These are phyloP conservation scores for Zootoca vivipara DNA, from an alignment of 2,113 vertebrate species.

Conservation along the genomic window DNA sequence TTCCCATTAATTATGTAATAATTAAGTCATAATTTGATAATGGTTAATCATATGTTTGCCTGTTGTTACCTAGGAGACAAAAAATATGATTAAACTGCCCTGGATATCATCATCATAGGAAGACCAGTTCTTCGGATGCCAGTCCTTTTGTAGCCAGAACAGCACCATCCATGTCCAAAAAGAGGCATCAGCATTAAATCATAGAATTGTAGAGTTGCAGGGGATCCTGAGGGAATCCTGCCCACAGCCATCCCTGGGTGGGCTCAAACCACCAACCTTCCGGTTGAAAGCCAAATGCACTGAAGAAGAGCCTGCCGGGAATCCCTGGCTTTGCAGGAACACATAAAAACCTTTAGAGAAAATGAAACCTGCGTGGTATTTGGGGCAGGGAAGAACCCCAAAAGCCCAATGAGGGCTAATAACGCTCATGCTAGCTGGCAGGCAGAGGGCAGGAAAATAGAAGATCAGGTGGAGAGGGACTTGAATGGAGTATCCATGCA, in stretches of 20 bases:
- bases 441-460: not conserved
- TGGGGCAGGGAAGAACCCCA: not conserved
- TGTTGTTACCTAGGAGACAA: slow-evolving; percentile 6
- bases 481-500: not conserved
- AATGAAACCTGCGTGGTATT: no score
- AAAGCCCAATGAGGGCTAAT: not conserved
- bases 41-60: not conserved
- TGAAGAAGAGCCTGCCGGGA: not conserved
- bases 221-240: no score
- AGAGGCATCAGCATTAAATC: not conserved
- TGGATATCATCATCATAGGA: not conserved
- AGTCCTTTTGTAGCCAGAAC: not conserved
- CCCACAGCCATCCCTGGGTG: no score
- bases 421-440: not conserved
- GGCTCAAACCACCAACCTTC: no score
- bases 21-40: not conserved
- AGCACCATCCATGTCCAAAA: no score
- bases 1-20: not conserved
- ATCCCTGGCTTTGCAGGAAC: not conserved
- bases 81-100: not conserved
- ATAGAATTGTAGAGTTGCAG: no score
- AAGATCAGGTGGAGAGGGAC: no score
- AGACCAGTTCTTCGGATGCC: not conserved
- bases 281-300: no score
- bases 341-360: not conserved